Percentiles rank a stretch among this genome's conserved stretches.
Evolutionary conservation across 2,888 invertebrate species (phyloP).

Genomic region (Hipparchia sbordonii): DNA sequence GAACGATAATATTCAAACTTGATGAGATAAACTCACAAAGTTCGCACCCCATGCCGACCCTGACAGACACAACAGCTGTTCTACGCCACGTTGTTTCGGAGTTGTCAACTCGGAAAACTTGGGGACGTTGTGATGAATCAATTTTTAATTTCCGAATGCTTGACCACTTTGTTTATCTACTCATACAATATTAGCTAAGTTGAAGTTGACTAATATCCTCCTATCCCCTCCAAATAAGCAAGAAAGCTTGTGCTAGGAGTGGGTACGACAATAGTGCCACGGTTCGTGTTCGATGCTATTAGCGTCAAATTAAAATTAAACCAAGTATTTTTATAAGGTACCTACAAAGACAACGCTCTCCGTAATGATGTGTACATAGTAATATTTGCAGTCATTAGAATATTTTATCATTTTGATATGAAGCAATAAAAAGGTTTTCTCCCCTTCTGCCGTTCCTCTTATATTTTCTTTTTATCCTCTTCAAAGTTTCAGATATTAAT

Average conservation of each 20-base stretch:
- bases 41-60: slow-evolving; percentile 1
- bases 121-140: slow-evolving; percentile 35
- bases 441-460: neutral
- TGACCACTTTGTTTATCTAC: no score
- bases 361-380: neutral
- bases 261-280: no score
- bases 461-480: slow-evolving; percentile 17
- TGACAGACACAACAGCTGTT: slow-evolving; percentile 23
- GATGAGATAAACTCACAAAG: slow-evolving; percentile 33
- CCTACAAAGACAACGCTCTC: neutral
- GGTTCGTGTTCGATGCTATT: no score
- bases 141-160: slow-evolving; percentile 14
- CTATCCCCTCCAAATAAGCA: no score
- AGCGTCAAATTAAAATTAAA: no score
- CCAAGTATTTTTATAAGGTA: neutral
- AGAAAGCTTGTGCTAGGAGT: no score
- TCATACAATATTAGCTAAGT: no score
- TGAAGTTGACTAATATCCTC: no score
- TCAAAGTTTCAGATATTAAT: slow-evolving; percentile 19
- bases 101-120: slow-evolving; percentile 24
- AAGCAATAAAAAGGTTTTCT: slow-evolving; percentile 11
- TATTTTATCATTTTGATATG: neutral
- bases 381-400: neutral
- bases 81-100: slow-evolving; percentile 29
- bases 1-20: slow-evolving; percentile 36